Evolutionary conservation across 2,888 invertebrate species (phyloP).

Genomic region (Sinhomidia bicolor): DNA sequence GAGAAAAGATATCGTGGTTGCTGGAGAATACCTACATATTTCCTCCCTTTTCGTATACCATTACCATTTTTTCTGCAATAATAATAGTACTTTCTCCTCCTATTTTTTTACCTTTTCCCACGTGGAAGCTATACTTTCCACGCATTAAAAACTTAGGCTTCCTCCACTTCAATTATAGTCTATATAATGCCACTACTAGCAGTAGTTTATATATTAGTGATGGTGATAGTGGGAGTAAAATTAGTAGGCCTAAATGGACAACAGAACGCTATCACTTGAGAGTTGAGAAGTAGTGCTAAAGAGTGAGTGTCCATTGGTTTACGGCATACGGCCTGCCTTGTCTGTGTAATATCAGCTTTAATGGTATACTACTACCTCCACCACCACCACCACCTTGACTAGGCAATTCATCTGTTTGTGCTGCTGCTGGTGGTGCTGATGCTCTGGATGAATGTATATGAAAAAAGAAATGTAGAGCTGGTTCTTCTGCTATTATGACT

Average conservation of each 20-base stretch:
- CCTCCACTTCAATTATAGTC: background rate
- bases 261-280: constrained; percentile 25
- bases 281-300: background rate
- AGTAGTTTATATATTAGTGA: background rate
- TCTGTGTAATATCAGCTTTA: constrained; percentile 46
- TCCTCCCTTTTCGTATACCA: background rate
- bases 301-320: constrained; percentile 43
- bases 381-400: background rate
- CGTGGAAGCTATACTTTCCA: constrained; percentile 6
- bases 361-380: constrained; percentile 18
- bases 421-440: too few species aligned
- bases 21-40: background rate
- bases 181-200: background rate
- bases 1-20: too few species aligned
- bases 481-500: constrained; percentile 49
- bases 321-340: constrained; percentile 35
- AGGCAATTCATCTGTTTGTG: too few species aligned
- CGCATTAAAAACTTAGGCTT: constrained; percentile 15
- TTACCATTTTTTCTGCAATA: constrained; percentile 2
- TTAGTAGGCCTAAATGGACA: constrained; percentile 20
- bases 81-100: constrained; percentile 17
- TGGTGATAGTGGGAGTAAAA: background rate
- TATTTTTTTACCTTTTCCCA: constrained; percentile 30
- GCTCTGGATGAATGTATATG: too few species aligned
- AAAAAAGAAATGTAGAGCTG: constrained; percentile 57